These are phyloP conservation scores for Lissocephala sabroskyi DNA, from an alignment of 2,888 invertebrate genomes.

Conservation along the genomic window DNA sequence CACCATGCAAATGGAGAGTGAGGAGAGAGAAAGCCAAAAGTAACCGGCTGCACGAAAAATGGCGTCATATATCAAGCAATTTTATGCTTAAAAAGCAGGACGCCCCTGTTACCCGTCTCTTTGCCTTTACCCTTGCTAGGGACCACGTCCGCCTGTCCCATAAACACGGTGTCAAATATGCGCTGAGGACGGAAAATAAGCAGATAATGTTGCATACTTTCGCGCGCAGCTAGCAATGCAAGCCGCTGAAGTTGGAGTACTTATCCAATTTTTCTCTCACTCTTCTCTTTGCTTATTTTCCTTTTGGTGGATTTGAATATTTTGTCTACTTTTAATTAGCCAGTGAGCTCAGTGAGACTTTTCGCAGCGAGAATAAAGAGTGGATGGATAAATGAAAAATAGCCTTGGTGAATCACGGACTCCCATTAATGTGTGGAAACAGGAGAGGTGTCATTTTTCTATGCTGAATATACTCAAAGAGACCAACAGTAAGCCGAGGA, in stretches of 20 bases:
- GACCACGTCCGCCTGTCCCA: conserved; percentile 12
- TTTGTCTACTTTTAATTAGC: conserved; percentile 40
- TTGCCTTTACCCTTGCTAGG: not conserved
- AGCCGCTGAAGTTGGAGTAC: too few species aligned
- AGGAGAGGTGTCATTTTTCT: too few species aligned
- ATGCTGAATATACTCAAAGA: too few species aligned
- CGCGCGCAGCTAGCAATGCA: conserved; percentile 30
- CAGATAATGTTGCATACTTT: conserved; percentile 44
- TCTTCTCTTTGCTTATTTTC: too few species aligned
- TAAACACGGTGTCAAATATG: conserved; percentile 54
- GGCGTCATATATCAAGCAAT: conserved; percentile 57
- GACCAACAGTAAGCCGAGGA: too few species aligned
- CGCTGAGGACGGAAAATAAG: conserved; percentile 54
- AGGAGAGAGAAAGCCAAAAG: conserved; percentile 11
- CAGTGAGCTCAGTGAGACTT: too few species aligned
- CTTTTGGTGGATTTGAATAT: too few species aligned
- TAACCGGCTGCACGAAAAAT: conserved; percentile 11
- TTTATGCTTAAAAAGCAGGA: conserved; percentile 60
- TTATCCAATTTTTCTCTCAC: too few species aligned
- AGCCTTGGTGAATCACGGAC: too few species aligned
- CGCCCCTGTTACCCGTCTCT: conserved; percentile 4
- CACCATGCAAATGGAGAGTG: conserved; percentile 22
- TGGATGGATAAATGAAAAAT: too few species aligned
- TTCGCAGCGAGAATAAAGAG: too few species aligned
- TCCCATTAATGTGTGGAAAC: too few species aligned